Evolutionary conservation across 2,113 vertebrate genomes (phyloP), one percentile per base, ranked within the genome.

Genomic region (Elephantulus edwardii): DNA sequence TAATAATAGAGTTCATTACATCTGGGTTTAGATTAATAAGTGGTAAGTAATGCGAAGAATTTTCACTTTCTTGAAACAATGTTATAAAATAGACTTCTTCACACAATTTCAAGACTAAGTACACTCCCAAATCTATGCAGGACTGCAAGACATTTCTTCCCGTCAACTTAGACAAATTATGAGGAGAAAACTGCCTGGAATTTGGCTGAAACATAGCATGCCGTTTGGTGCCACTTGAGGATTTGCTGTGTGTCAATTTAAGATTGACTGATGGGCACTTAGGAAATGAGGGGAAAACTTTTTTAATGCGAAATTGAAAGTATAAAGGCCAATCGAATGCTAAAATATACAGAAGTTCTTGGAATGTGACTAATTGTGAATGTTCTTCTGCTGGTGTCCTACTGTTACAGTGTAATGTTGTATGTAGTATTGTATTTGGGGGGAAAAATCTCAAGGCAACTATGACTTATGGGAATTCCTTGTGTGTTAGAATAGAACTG

Each of bases 211-310:
- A 44, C 77, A 11, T 22, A 60, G 71, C 42, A 20, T 30, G 46
- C 88, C 30, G 44, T 71, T 79, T 78, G 78, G 74, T 71, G 64
- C 58, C 83, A 40, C 86, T 38, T 22, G 71, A 77, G 81, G 70
- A 30, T 90, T 88, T 56, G 46, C 46, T 19, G 50, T 70, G 44
- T 75, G 71, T 90, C 79, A 60, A 2, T 83, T 88, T 76, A 80
- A 79, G 80, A 72, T 9, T 76, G 76, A 86, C 50, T 76, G 83
- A 91, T 38, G 60, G 88, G 54, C 42, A 38, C 58, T n/a, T 78
- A 71, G 38, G 83, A 91, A 54, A 54, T 60, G 58, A 72, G 44
- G 78, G 14, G 1, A 4, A 44, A 70, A 33, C 87, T 71, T 68
- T 56, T 19, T 14, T 60, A 24, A 24, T 68, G 38, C 28, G 42